Percentiles rank a stretch among this genome's conserved stretches.
Evolutionary conservation across 2,797 vertebrate species (phyloP).

Genomic region (Centropyge bicolor): DNA sequence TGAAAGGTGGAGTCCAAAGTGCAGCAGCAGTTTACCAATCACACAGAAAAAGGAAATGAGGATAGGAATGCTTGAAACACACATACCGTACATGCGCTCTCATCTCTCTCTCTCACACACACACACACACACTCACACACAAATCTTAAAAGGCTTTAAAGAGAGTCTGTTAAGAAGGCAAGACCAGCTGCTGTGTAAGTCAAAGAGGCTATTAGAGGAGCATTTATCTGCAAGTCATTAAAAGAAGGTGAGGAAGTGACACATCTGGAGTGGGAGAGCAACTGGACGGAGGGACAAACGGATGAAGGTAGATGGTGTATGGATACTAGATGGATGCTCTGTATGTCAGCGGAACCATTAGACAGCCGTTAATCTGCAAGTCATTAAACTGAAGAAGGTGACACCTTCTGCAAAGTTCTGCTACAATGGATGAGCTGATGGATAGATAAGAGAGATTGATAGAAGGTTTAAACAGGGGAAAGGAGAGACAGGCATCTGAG

Average conservation of each 20-base stretch:
- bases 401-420: constrained; percentile 61
- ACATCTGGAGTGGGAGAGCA: constrained; percentile 65
- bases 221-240: constrained; percentile 76
- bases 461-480: constrained; percentile 45
- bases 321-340: constrained; percentile 62
- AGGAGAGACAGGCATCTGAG: constrained; percentile 28
- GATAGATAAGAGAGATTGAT: constrained; percentile 59
- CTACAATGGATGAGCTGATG: constrained; percentile 48
- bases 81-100: neutral
- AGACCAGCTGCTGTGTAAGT: constrained; percentile 74
- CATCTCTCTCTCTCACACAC: neutral
- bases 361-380: constrained; percentile 64
- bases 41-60: constrained; percentile 20
- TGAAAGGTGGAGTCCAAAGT: constrained; percentile 23
- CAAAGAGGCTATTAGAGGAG: constrained; percentile 73
- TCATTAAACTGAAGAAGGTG: constrained; percentile 68
- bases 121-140: constrained; percentile 28
- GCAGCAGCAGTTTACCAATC: constrained; percentile 25
- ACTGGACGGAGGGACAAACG: constrained; percentile 58
- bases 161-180: constrained; percentile 61
- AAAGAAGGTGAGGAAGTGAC: constrained; percentile 73
- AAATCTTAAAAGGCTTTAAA: constrained; percentile 56
- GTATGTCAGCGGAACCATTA: constrained; percentile 70
- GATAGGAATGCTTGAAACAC: constrained; percentile 38
- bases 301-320: constrained; percentile 52